These are phyloP conservation scores for Orientallactaga bullata DNA, from an alignment of 2,113 vertebrate genomes.

Conservation along the genomic window DNA sequence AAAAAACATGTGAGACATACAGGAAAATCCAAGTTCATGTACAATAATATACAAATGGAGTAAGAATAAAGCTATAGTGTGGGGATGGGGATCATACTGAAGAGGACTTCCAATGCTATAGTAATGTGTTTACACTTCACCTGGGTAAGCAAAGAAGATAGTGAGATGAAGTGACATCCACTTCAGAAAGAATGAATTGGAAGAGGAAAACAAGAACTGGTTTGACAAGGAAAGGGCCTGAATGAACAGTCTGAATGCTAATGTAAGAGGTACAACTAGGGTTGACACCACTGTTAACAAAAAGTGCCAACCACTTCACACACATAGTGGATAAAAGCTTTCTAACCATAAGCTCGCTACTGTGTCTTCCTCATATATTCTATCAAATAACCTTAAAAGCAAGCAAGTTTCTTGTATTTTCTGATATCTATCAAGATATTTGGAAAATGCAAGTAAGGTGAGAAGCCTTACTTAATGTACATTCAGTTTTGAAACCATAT, in stretches of 20 bases:
- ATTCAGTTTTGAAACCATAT: not conserved
- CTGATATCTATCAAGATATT: constrained; percentile 33
- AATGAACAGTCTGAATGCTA: not conserved
- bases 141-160: not conserved
- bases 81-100: not conserved
- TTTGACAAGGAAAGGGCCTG: constrained; percentile 10
- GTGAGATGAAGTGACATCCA: constrained; percentile 8
- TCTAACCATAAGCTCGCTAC: not conserved
- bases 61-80: not conserved
- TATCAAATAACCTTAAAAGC: constrained; percentile 45
- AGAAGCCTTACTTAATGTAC: not conserved
- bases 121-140: not conserved
- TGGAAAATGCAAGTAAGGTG: constrained; percentile 10
- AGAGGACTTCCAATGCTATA: constrained; percentile 6
- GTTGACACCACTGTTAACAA: not conserved
- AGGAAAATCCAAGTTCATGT: not conserved
- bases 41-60: not conserved
- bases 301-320: constrained; percentile 24
- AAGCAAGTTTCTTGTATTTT: constrained; percentile 2
- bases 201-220: constrained; percentile 8
- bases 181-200: constrained; percentile 44
- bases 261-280: not conserved
- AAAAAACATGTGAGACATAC: not conserved
- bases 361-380: not conserved
- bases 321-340: not conserved